These are phyloP conservation scores for Drosophila picticornis DNA, from an alignment of 2,888 invertebrate genomes.

Conservation along the genomic window DNA sequence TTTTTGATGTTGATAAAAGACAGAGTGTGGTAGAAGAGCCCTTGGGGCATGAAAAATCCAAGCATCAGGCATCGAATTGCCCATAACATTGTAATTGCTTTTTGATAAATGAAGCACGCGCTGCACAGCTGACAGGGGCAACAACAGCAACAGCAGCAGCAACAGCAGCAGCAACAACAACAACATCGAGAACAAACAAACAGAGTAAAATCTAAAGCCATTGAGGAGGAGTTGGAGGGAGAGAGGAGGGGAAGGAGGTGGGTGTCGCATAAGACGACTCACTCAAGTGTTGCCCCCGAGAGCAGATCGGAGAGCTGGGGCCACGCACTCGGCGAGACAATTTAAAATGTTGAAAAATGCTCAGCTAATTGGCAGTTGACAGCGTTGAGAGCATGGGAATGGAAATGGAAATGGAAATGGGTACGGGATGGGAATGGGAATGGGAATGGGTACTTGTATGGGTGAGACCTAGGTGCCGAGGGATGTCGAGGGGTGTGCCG, in stretches of 20 bases:
- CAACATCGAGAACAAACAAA: conserved; percentile 11
- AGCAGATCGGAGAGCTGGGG: conserved; percentile 34
- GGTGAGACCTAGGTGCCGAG: conserved; percentile 5
- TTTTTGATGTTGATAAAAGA: conserved; percentile 9
- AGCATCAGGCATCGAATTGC: conserved; percentile 65
- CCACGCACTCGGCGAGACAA: conserved; percentile 76
- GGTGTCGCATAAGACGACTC: conserved; percentile 1
- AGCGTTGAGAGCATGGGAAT: conserved; percentile 60
- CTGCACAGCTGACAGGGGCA: conserved; percentile 73
- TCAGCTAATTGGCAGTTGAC: conserved; percentile 78
- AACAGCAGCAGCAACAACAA: conserved; percentile 7
- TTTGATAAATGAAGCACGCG: conserved; percentile 79
- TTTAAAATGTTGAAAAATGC: conserved; percentile 78
- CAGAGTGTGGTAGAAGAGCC: conserved; percentile 22
- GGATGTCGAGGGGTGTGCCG: conserved; percentile 12
- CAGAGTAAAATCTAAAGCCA: conserved; percentile 41
- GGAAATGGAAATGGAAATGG: conserved; percentile 18
- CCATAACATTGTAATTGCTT: conserved; percentile 77
- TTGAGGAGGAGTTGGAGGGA: conserved; percentile 1
- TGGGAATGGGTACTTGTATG: neutral
- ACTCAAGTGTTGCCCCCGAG: conserved; percentile 33
- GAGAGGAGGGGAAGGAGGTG: neutral
- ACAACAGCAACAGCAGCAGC: conserved; percentile 29
- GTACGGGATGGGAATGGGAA: neutral
- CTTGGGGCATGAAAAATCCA: conserved; percentile 32